These are phyloP conservation scores for Deladenus siricidicola DNA, from an alignment of 2,888 invertebrate genomes.

Conservation along the genomic window DNA sequence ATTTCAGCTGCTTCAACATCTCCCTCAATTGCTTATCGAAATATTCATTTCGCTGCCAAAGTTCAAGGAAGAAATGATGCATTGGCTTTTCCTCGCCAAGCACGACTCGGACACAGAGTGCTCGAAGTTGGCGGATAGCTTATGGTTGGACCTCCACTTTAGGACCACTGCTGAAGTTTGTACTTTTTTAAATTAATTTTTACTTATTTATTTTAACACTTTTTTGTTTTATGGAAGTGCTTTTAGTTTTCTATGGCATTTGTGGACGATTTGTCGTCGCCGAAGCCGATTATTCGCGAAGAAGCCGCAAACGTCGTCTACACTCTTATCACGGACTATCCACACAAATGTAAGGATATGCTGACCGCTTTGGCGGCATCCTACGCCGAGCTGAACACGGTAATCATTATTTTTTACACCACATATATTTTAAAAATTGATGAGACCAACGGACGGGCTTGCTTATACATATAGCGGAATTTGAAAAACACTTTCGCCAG, in stretches of 20 bases:
- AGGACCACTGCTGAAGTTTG: slow-evolving; percentile 2
- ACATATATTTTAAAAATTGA: no score
- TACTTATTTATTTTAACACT: not conserved
- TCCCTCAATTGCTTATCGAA: slow-evolving; percentile 6
- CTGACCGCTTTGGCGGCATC: not conserved
- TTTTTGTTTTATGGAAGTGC: no score
- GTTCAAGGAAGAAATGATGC: slow-evolving; percentile 6
- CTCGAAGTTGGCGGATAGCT: slow-evolving; percentile 4
- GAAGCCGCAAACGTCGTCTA: slow-evolving; percentile 15
- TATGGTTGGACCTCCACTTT: slow-evolving; percentile 11
- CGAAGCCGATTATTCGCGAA: not conserved
- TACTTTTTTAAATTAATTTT: not conserved
- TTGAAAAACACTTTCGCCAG: no score
- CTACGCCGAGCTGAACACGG: slow-evolving; percentile 4
- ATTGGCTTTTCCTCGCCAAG: slow-evolving; percentile 11
- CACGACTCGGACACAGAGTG: slow-evolving; percentile 14
- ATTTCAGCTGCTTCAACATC: slow-evolving; percentile 6
- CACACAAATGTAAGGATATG: not conserved
- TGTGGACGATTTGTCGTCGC: slow-evolving; percentile 3
- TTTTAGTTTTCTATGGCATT: not conserved
- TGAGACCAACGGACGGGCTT: not conserved
- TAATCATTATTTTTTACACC: not conserved
- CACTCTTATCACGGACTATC: slow-evolving; percentile 5
- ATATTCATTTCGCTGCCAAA: not conserved
- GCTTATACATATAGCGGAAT: no score